Evolutionary conservation across 1,140 invertebrate species (phyloP).

Genomic region (Arion vulgaris): DNA sequence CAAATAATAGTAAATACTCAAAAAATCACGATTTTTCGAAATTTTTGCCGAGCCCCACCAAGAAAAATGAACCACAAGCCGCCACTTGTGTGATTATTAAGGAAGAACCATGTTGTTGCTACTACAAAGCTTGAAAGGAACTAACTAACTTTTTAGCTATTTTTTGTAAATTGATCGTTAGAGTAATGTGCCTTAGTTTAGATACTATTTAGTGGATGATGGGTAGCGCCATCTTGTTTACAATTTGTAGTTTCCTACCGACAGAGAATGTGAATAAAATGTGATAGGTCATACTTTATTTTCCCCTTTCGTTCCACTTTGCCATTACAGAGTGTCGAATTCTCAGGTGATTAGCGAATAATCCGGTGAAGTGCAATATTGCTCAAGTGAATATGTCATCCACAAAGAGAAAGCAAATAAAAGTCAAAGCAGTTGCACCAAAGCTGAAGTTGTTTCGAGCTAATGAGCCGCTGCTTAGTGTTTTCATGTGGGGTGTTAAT

Average conservation of each 20-base stretch:
- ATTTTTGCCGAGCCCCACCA: too few relatives aligned
- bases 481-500: slow-evolving; percentile 99
- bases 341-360: not conserved
- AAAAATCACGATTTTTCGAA: too few relatives aligned
- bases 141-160: too few relatives aligned
- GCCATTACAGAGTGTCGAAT: not conserved
- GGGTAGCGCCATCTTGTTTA: slow-evolving; percentile 39
- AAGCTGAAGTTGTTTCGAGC: slow-evolving; percentile 98
- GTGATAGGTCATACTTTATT: not conserved
- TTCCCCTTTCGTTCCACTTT: not conserved
- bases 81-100: too few relatives aligned
- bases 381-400: slow-evolving; percentile 34
- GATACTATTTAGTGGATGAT: slow-evolving; percentile 34
- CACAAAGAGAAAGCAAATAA: slow-evolving; percentile 62
- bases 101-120: too few relatives aligned
- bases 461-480: slow-evolving; percentile 97
- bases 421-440: slow-evolving; percentile 76
- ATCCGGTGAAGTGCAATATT: slow-evolving; percentile 45
- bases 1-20: too few relatives aligned
- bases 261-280: slow-evolving; percentile 31
- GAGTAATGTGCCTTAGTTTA: slow-evolving; percentile 21
- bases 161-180: too few relatives aligned
- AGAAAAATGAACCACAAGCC: too few relatives aligned
- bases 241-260: slow-evolving; percentile 33
- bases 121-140: too few relatives aligned